phyloP scores from a whole-genome alignment of 2,888 invertebrate genomes.

The Melanophora roralis region DNA sequence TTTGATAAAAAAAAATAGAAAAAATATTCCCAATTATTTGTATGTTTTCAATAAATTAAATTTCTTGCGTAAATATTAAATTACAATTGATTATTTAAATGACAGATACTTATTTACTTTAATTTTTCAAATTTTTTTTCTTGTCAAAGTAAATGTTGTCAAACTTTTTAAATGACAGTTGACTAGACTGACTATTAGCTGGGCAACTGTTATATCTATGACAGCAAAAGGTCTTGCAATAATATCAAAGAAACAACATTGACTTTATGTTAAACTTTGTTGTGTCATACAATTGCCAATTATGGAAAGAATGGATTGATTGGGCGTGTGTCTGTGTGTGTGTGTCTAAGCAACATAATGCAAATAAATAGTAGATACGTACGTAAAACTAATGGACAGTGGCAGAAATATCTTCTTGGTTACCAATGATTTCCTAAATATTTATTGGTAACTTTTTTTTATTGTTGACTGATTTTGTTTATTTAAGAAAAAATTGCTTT shows the following conservation, averaged over 20 bases:
- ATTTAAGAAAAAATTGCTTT: constrained; percentile 11
- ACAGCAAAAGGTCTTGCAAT: constrained; percentile 11
- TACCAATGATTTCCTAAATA: constrained; percentile 51
- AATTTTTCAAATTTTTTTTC: constrained; percentile 3
- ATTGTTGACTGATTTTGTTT: constrained; percentile 31
- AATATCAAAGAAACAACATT: neutral
- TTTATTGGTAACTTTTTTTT: constrained; percentile 32
- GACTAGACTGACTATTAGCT: constrained; percentile 49
- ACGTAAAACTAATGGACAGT: constrained; percentile 22
- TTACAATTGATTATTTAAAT: constrained; percentile 20
- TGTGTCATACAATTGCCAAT: constrained; percentile 56
- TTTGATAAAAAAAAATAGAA: too few species aligned
- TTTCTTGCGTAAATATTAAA: constrained; percentile 1
- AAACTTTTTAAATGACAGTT: constrained; percentile 50
- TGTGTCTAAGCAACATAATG: constrained; percentile 5
- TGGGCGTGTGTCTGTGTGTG: neutral
- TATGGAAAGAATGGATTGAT: constrained; percentile 33
- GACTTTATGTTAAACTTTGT: constrained; percentile 35
- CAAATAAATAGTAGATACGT: neutral
- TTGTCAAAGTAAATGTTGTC: constrained; percentile 9
- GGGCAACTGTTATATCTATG: constrained; percentile 24
- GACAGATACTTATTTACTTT: constrained; percentile 20
- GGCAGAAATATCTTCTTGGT: constrained; percentile 49
- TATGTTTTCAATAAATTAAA: too few species aligned
- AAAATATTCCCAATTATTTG: too few species aligned